A percentile compares a stretch with the other conserved stretches of the same genome.
Evolutionary conservation across 2,797 vertebrate genomes (phyloP).

Genomic region (Nyctalus aviator): DNA sequence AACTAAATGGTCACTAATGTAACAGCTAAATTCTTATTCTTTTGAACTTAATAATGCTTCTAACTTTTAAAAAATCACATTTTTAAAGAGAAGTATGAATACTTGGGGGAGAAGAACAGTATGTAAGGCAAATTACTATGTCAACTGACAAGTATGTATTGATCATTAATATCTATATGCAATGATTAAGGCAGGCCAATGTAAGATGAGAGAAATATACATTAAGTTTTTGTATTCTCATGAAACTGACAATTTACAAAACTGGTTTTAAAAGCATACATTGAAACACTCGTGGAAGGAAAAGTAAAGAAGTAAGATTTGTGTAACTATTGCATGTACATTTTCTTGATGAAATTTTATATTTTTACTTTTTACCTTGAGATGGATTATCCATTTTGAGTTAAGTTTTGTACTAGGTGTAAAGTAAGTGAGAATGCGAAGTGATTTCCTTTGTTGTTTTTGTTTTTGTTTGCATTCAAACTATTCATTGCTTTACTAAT

Average conservation of each 20-base stretch:
- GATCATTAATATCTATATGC: neutral
- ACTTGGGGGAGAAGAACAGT: neutral
- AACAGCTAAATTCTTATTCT: conserved; percentile 53
- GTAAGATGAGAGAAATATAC: neutral
- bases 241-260: neutral
- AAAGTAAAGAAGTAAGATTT: neutral
- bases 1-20: conserved; percentile 63
- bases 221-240: neutral
- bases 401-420: neutral
- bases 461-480: neutral
- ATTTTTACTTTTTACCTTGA: neutral
- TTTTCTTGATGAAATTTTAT: conserved; percentile 17
- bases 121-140: neutral
- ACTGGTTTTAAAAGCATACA: neutral
- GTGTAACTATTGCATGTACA: neutral
- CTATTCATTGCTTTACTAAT: neutral
- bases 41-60: conserved; percentile 32
- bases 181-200: neutral
- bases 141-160: neutral
- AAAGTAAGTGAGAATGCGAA: neutral
- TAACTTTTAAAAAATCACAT: conserved; percentile 14
- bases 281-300: neutral
- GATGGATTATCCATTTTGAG: neutral
- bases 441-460: neutral
- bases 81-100: neutral